A percentile compares a stretch with the other conserved stretches of the same genome.
Conservation (phyloP, 2,797 vertebrate genomes). For the Pangasius mekongensis region DNA sequence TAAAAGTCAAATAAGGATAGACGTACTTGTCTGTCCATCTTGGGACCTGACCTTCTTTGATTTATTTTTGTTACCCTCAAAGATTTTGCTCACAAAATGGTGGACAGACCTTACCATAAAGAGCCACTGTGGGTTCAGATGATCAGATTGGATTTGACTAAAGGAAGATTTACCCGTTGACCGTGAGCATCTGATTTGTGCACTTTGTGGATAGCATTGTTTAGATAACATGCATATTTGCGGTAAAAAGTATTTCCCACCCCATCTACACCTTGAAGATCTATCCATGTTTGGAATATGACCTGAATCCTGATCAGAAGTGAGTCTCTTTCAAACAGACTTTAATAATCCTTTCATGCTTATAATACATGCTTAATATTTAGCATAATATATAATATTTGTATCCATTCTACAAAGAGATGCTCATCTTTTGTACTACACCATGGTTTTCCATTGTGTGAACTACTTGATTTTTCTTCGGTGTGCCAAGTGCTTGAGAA, state of each 20-base stretch:
- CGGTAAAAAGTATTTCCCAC: background rate
- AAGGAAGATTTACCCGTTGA: background rate
- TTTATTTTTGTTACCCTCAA: background rate
- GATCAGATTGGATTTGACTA: background rate
- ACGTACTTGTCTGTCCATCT: background rate
- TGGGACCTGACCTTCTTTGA: background rate
- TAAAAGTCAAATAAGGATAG: constrained; percentile 25
- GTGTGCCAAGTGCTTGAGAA: constrained; percentile 53
- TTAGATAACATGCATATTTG: background rate
- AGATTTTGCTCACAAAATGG: background rate
- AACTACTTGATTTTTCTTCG: constrained; percentile 49
- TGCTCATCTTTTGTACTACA: background rate
- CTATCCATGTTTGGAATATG: background rate
- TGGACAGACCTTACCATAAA: background rate
- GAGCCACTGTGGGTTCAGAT: background rate
- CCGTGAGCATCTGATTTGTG: background rate
- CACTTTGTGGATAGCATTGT: background rate
- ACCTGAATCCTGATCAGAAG: background rate
- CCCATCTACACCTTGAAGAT: background rate
- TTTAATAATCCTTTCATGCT: background rate
- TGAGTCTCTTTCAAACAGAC: background rate
- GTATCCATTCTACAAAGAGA: background rate
- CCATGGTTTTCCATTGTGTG: background rate
- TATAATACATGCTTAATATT: background rate
- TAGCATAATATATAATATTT: background rate